Base-by-base conservation (phyloP, 2,797 vertebrate species). In the Siniperca scherzeri region DNA sequence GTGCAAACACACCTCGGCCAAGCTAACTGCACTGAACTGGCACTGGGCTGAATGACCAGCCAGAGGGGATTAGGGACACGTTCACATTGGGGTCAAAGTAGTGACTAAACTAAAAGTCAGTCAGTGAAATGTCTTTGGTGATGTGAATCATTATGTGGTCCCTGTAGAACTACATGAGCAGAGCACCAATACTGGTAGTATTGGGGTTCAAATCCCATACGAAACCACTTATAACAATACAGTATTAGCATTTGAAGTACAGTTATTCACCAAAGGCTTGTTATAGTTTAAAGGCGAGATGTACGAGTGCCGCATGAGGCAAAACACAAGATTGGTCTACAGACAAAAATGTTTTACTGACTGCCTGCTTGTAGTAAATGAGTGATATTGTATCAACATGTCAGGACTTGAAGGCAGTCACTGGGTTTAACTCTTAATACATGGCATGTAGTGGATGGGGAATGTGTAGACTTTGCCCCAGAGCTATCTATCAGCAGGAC, bases 391-490 rank as follows among this genome's bases (percentile, higher is more conserved):
- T 22, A 55, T 70, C 3, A 62, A 22, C 25, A 55, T 0, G 19
- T 52, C 65, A 17, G 30, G 4, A 62, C 7, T 38, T 7, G 46
- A 19, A 25, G 1, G 7, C 6, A 27, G 5, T 21, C 16, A 17
- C 4, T 0, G 4, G 22, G 44, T 52, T 80, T 5, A 81, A 75
- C 70, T 50, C 11, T 60, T 46, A 12, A 72, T 48, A 75, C 46
- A 44, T 19, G 38, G 33, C 21, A 40, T 21, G 1, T 3, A 46
- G 60, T 19, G 25, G 40, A 6, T 22, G 25, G 9, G 40, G 36
- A 33, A n/a, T 0, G 17, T 56, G 56, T 4, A 8, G 84, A 93
- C 91, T 91, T 90, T 70, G 84, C 42, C 75, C 86, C 5, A 1
- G 0, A 40, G 55, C 2, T 57, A 74, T 89, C 70, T 60, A 38